Evolutionary conservation across 1,140 invertebrate species (phyloP).

Genomic region (Drosophila hydei): DNA sequence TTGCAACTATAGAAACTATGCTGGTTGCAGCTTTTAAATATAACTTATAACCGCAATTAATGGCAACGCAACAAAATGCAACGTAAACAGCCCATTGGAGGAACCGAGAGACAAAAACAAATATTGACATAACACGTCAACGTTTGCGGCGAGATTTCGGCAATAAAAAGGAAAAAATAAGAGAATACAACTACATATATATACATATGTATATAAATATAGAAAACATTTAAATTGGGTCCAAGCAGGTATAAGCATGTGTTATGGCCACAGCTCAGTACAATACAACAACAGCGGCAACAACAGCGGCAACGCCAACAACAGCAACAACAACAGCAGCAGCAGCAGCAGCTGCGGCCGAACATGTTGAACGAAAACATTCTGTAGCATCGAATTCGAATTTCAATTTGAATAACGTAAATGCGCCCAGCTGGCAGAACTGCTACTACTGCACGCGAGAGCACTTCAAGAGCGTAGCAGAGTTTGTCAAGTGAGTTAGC

Average conservation of each 20-base stretch:
- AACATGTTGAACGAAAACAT: conserved; percentile 46
- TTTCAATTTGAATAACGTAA: conserved; percentile 3
- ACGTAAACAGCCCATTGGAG: conserved; percentile 3
- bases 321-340: conserved; percentile 12
- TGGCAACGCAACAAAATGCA: conserved; percentile 28
- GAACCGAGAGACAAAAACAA: conserved; percentile 46
- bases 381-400: conserved; percentile 44
- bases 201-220: neutral
- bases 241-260: conserved; percentile 50
- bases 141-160: conserved; percentile 47
- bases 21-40: neutral
- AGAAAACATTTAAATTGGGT: neutral
- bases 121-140: conserved; percentile 79
- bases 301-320: conserved; percentile 10
- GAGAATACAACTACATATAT: neutral
- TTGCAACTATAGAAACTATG: conserved; percentile 5
- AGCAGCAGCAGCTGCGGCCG: conserved; percentile 10
- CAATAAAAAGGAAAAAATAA: conserved; percentile 1
- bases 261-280: conserved; percentile 66
- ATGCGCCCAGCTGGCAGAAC: conserved; percentile 84
- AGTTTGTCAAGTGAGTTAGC: conserved; percentile 85
- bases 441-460: conserved; percentile 86
- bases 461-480: conserved; percentile 84
- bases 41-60: neutral
- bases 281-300: conserved; percentile 16